Evolutionary conservation across 2,113 vertebrate genomes (phyloP), one percentile per base, ranked within the genome.

Genomic region (Apaloderma vittatum): DNA sequence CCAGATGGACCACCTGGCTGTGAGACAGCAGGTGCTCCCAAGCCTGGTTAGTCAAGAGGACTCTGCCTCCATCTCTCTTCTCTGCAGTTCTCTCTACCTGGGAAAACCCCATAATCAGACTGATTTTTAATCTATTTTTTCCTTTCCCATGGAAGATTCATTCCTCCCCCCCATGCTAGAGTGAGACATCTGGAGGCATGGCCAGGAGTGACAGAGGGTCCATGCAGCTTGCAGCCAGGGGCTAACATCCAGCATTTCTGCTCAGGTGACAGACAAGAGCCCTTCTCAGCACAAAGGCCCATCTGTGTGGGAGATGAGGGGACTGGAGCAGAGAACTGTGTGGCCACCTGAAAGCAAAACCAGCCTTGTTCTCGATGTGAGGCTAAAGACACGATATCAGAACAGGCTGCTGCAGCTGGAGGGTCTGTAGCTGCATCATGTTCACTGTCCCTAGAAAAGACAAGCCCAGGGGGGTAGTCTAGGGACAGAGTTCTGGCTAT

Each of bases 1-100:
- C 55, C 97, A 97, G 92, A 92, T 95, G 96, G 96, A 88, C 94
- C 92, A 91, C 96, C 96, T 92, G 91, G 76, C 86, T 93, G 5
- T 9, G 70, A 81, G 83, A 88, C 94, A 95, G 96, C 91, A 94
- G 94, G 86, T 87, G 46, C 93, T 95, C 86, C 89, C 86, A 91
- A 90, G 83, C 83, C 94, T 96, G 72, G 52, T 92, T 93, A 93
- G 92, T 75, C 96, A 86, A 32, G 75, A 81, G 87, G 75, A 23
- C 88, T 88, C 82, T 84, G 76, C 68, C 79, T 78, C 45, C 83
- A 68, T 34, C 76, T 71, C 90, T 81, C 61, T 80, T 59, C 86
- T 57, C 82, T 59, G 88, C 46, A 54, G 9, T 30, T 75, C 58
- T 58, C 72, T 71, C 63, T 63, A 3, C 49, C 27, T 80, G 86